Conservation (phyloP, 2,888 invertebrate species). For the Xestoiulus laeticollis region DNA sequence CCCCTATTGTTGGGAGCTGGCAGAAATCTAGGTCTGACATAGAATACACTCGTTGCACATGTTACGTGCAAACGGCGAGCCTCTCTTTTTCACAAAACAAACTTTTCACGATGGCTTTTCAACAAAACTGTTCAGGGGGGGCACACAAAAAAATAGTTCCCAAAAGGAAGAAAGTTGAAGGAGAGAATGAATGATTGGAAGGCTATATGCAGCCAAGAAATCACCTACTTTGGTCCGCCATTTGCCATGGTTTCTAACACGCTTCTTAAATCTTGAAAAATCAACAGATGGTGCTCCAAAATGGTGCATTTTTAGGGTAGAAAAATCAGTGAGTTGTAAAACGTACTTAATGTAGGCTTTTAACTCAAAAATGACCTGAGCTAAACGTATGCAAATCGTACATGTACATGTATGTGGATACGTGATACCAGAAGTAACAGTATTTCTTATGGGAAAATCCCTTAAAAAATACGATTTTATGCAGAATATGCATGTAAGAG, state of each 20-base stretch:
- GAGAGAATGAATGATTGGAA: neutral
- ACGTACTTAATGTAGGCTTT: too few species aligned
- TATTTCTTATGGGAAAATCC: too few species aligned
- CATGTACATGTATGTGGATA: too few species aligned
- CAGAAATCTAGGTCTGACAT: constrained; percentile 27
- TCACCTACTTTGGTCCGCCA: neutral
- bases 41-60: constrained; percentile 25
- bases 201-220: neutral
- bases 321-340: too few species aligned
- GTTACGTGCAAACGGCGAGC: neutral
- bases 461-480: too few species aligned
- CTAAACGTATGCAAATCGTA: too few species aligned
- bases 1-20: constrained; percentile 34
- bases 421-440: too few species aligned
- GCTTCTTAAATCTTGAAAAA: too few species aligned
- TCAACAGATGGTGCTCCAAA: neutral
- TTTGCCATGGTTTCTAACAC: neutral
- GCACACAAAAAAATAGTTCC: neutral
- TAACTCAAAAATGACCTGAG: too few species aligned
- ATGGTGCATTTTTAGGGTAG: neutral
- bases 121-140: neutral
- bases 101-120: constrained; percentile 21
- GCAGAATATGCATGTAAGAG: too few species aligned
- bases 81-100: neutral
- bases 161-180: neutral